Conservation (phyloP, 2,888 invertebrate species). For the Drosophila hawaiiensis region DNA sequence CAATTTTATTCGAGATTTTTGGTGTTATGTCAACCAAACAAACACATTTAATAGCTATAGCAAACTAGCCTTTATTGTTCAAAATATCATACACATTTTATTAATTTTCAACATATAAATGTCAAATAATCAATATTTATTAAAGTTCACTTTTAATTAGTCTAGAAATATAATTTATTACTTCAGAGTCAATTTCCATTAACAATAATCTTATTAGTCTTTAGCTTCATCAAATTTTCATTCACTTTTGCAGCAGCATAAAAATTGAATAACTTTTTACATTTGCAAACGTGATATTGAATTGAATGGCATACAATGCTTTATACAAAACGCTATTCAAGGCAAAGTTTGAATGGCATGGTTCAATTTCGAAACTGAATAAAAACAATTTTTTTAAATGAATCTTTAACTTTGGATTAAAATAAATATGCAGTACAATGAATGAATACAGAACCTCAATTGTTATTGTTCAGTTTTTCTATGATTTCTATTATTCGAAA, state of each 20-base stretch:
- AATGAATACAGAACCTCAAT: neutral
- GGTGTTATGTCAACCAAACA: neutral
- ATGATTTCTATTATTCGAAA: neutral
- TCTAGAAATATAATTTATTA: neutral
- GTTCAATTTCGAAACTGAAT: neutral
- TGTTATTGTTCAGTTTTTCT: neutral
- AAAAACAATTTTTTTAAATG: neutral
- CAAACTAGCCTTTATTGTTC: neutral
- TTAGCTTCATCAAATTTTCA: neutral
- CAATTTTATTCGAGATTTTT: neutral
- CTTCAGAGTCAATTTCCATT: neutral
- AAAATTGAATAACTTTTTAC: neutral
- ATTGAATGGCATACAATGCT: neutral
- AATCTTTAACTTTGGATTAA: neutral
- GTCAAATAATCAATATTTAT: neutral
- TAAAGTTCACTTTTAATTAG: neutral
- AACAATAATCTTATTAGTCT: neutral
- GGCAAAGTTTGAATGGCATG: neutral
- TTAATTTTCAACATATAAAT: neutral
- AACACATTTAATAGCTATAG: neutral
- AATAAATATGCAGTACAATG: neutral
- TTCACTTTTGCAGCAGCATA: neutral
- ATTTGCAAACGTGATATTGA: neutral
- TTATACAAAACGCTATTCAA: neutral
- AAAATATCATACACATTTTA: neutral